Conservation (phyloP, 2,797 vertebrate genomes). For the Rhinoraja longicauda region DNA sequence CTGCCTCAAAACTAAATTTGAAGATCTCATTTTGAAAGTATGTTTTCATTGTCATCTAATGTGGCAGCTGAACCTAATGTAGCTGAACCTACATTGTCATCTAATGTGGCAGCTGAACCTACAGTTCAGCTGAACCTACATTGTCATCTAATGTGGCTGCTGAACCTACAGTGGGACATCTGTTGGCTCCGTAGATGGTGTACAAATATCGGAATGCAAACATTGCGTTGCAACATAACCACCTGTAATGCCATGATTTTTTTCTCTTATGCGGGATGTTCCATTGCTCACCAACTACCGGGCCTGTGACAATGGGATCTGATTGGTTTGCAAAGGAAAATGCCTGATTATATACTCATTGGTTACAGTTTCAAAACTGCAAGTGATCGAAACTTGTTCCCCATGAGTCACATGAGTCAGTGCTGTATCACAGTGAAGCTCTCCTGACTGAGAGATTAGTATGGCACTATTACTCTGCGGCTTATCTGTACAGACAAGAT, state of each 20-base stretch:
- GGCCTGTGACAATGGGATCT: background rate
- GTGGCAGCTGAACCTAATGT: no score
- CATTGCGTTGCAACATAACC: no score
- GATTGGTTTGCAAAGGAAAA: background rate
- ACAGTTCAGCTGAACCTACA: no score
- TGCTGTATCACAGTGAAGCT: background rate
- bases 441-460: background rate
- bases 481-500: conserved; percentile 17
- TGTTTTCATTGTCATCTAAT: no score
- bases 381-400: background rate
- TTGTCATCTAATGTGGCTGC: background rate
- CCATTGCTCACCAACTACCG: background rate
- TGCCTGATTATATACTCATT: background rate
- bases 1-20: background rate
- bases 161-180: background rate
- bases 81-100: no score
- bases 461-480: background rate
- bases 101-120: no score
- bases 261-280: background rate
- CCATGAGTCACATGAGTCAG: background rate
- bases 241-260: background rate
- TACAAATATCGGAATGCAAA: background rate
- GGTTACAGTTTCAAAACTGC: background rate
- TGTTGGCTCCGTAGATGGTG: background rate
- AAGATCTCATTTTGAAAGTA: background rate